Base-by-base conservation (phyloP, 2,113 vertebrate species). In the Solenodon paradoxus region DNA sequence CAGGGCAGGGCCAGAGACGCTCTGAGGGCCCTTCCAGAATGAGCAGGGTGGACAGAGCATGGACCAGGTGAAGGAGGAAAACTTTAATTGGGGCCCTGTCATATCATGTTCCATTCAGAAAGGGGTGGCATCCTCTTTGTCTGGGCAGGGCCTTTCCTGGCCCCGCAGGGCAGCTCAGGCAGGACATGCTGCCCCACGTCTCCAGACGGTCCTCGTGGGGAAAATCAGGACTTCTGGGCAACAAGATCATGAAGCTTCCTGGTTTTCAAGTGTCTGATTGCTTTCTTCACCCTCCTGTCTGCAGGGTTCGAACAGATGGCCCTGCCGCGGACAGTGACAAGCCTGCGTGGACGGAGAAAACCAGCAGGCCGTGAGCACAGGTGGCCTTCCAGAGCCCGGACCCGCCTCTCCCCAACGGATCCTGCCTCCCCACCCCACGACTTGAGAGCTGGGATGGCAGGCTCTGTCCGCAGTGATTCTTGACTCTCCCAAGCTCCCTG, bases 211-310 rank as follows among this genome's bases (percentile, higher is more conserved):
- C 7, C 57, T 0, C n/a, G n/a, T n/a, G 28, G 72, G n/a, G 51
- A 75, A 32, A 42, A 32, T 95, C 92, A 95, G 40, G 32, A 30
- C 6, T 7, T 0, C 32, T 15, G 12, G 51, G 5, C 1, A 4
- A 2, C 0, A 9, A 0, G 19, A 8, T 11, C 2, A 0, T 0
- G 7, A 1, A 9, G 2, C 49, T n/a, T 53, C n/a, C 0, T 0
- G n/a, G 1, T 28, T 5, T 61, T 19, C 59, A 98, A 17, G 12
- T 71, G 0, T 7, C 0, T 75, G 9, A 97, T 0, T 5, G 85
- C 79, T 30, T 26, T 95, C 81, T 55, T 95, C 92, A 96, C 95
- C 5, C 4, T 42, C 3, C 0, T 2, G 9, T 92, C 30, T 0
- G 75, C 9, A 38, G 97, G 97, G 74, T 97, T 28, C 0, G 53